A percentile compares a stretch with the other conserved stretches of the same genome.
phyloP scores from a whole-genome alignment of 2,797 vertebrate genomes.

The Chlorospingus semifuscus region DNA sequence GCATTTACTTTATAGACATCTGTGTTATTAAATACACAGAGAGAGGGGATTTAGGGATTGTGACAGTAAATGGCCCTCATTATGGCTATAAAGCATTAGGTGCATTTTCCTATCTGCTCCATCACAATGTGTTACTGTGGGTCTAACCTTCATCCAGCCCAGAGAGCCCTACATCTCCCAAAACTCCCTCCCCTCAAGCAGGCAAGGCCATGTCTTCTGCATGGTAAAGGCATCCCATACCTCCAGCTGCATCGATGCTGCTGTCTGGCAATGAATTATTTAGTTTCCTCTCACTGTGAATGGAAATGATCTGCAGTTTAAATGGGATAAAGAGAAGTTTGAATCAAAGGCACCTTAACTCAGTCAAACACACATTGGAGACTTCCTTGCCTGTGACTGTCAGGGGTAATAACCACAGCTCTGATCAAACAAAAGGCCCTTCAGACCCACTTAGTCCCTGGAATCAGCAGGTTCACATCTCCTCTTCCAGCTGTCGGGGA shows the following conservation, averaged over 20 bases:
- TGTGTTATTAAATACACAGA: constrained; percentile 55
- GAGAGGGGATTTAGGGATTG: constrained; percentile 55
- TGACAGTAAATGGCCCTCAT: background rate
- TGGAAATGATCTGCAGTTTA: constrained; percentile 61
- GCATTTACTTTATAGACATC: constrained; percentile 65
- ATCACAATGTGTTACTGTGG: rapidly evolving
- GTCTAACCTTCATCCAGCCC: background rate
- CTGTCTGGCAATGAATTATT: constrained; percentile 60
- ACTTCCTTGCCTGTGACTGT: constrained; percentile 61
- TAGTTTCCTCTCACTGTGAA: constrained; percentile 43
- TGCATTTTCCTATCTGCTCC: background rate
- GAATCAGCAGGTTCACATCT: constrained; percentile 47
- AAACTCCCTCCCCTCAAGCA: background rate
- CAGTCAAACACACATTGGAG: constrained; percentile 64
- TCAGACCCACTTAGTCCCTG: constrained; percentile 60
- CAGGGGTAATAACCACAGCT: constrained; percentile 60
- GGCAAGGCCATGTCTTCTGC: background rate
- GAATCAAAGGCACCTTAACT: constrained; percentile 70
- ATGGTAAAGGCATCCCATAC: background rate
- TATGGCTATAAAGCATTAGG: background rate
- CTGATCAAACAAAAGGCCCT: constrained; percentile 69
- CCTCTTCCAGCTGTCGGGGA: constrained; percentile 5
- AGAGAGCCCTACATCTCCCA: background rate
- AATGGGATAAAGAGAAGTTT: constrained; percentile 59
- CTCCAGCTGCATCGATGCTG: background rate